Conservation (phyloP, 2,797 vertebrate species). For the Squalus acanthias region DNA sequence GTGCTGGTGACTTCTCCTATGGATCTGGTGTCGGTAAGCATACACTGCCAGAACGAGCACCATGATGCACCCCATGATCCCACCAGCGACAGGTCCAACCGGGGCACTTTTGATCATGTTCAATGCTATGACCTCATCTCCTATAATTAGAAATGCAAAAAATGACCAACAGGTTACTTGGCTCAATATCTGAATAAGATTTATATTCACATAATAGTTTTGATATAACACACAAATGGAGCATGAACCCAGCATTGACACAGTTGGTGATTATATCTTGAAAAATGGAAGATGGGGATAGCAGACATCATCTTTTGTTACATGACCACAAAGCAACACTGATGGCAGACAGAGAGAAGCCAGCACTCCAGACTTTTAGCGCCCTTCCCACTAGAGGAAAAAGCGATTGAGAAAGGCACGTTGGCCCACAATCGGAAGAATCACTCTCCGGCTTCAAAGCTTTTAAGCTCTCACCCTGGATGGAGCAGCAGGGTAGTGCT, state of each 20-base stretch:
- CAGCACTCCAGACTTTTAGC: too few relatives aligned
- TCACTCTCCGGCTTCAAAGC: background rate
- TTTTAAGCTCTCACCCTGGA: background rate
- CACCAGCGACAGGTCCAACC: slow-evolving; percentile 89
- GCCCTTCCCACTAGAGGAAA: background rate
- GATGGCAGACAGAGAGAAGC: background rate
- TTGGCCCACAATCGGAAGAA: background rate
- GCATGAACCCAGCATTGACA: background rate
- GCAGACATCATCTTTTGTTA: background rate
- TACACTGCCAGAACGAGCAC: slow-evolving; percentile 92
- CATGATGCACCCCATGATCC: slow-evolving; percentile 98
- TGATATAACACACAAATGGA: background rate
- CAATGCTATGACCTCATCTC: slow-evolving; percentile 85
- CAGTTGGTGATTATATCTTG: background rate
- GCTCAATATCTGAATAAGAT: background rate
- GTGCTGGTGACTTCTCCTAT: slow-evolving; percentile 91
- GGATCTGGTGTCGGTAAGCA: slow-evolving; percentile 94
- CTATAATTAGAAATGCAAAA: slow-evolving; percentile 51
- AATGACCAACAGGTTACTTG: background rate
- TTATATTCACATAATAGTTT: too few relatives aligned
- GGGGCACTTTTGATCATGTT: slow-evolving; percentile 98
- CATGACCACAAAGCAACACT: background rate
- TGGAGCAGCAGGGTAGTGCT: background rate
- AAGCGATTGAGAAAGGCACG: background rate
- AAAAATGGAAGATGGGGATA: background rate